Evolutionary conservation across 2,113 vertebrate genomes (phyloP), one percentile per base, ranked within the genome.

Genomic region (Aramus guarauna): DNA sequence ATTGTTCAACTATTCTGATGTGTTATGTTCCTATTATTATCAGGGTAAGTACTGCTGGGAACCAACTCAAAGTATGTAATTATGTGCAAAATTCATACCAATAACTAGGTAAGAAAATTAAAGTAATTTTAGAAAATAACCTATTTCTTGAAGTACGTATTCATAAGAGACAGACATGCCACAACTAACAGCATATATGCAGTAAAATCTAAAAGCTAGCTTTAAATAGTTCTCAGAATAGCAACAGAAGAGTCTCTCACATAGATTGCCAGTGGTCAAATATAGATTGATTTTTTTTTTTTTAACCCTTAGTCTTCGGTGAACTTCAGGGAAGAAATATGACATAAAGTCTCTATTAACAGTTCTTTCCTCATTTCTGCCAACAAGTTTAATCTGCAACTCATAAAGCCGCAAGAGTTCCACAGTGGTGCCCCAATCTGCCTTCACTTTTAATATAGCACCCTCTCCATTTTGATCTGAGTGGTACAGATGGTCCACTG

Each of bases 41-140:
- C 79, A 87, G 73, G 34, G 24, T 94, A 96, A 97, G 93, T 86
- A 95, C 85, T 90, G 76, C 80, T 58, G 41, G 94, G 94, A 97
- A 95, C 85, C 47, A 73, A 88, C 79, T 81, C 26, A 45, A 90
- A 50, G 63, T 76, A 90, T 24, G 71, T 66, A 92, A 95, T 96
- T 89, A 96, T 11, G 29, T 81, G 69, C 87, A 96, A 87, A 97
- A 94, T 66, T 47, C n/a, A 63, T 47, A 71, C 37, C 85, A 88
- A 66, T 59, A 69, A 95, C 92, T 59, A 58, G 81, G 88, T 91
- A 88, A 92, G 71, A 96, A 93, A 83, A 82, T 90, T 39, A 90
- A 90, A 92, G 92, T 34, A 81, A 97, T 96, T 97, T 97, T 68
- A 84, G 90, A 86, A 94, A 97, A 96, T 94, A 95, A 95, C 68